phyloP scores from a whole-genome alignment of 2,888 invertebrate genomes.

The Ptychoptera albimana region DNA sequence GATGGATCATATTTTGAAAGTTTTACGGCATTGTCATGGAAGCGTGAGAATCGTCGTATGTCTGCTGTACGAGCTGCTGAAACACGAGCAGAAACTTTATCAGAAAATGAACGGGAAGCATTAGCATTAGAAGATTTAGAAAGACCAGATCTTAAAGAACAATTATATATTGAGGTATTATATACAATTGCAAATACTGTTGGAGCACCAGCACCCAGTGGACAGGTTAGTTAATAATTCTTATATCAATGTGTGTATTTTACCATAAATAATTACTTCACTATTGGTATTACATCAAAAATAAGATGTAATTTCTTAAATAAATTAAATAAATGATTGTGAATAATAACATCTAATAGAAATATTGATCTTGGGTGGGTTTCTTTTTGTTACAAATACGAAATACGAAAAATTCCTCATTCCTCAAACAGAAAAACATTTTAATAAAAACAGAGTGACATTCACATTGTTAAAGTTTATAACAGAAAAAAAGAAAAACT shows the following conservation, averaged over 20 bases:
- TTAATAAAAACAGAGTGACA: too few relatives aligned
- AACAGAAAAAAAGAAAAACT: too few relatives aligned
- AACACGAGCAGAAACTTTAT: conserved; percentile 54
- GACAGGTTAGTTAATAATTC: conserved; percentile 30
- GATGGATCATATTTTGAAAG: conserved; percentile 91
- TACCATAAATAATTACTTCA: too few relatives aligned
- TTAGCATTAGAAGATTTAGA: conserved; percentile 21
- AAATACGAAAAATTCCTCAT: too few relatives aligned
- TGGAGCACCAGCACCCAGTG: conserved; percentile 57
- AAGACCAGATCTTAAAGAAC: conserved; percentile 39
- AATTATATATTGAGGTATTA: conserved; percentile 75
- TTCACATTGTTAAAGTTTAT: too few relatives aligned
- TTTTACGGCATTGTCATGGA: conserved; percentile 83
- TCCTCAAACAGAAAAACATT: too few relatives aligned
- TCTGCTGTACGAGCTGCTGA: conserved; percentile 60
- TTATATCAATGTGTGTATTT: not conserved
- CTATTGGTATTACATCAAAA: too few relatives aligned
- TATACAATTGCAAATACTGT: conserved; percentile 93
- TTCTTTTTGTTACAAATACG: too few relatives aligned
- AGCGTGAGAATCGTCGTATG: conserved; percentile 75
- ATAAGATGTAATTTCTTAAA: too few relatives aligned
- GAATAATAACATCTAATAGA: too few relatives aligned
- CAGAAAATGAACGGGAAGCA: conserved; percentile 27
- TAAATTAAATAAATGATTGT: too few relatives aligned
- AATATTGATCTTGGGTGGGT: too few relatives aligned